Evolutionary conservation across 1,140 invertebrate genomes (phyloP).

Genomic region (Meloidogyne floridensis): DNA sequence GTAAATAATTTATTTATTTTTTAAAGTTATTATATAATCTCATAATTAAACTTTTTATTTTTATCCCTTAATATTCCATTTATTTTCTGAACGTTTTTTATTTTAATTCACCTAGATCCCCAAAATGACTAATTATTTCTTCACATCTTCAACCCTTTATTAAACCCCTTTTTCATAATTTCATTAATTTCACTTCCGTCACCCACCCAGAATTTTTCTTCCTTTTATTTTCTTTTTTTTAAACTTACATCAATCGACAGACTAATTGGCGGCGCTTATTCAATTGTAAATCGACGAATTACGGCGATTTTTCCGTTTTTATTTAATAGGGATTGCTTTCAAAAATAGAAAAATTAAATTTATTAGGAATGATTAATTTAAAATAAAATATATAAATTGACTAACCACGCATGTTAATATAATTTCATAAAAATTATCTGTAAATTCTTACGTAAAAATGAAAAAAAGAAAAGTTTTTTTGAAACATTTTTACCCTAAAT

Average conservation of each 20-base stretch:
- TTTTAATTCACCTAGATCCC: too few species aligned
- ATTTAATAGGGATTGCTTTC: neutral
- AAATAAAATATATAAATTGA: neutral
- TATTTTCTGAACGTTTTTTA: too few species aligned
- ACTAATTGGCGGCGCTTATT: neutral
- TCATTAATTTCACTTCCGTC: neutral
- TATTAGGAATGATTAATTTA: conserved; percentile 5
- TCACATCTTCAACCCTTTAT: too few species aligned
- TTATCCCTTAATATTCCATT: too few species aligned
- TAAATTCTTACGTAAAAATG: neutral
- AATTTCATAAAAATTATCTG: neutral
- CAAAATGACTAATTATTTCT: too few species aligned
- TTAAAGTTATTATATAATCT: too few species aligned
- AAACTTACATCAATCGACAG: neutral
- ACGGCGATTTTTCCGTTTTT: neutral
- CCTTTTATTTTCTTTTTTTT: neutral
- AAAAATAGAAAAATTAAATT: neutral
- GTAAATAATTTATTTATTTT: too few species aligned
- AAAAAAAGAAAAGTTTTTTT: neutral
- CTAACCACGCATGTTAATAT: neutral
- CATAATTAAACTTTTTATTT: too few species aligned
- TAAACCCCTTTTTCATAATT: neutral
- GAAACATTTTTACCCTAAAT: neutral
- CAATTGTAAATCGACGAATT: neutral
- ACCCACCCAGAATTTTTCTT: neutral